Evolutionary conservation across 2,797 vertebrate genomes (phyloP), one percentile per base, ranked within the genome.

Genomic region (Cossypha heuglini): DNA sequence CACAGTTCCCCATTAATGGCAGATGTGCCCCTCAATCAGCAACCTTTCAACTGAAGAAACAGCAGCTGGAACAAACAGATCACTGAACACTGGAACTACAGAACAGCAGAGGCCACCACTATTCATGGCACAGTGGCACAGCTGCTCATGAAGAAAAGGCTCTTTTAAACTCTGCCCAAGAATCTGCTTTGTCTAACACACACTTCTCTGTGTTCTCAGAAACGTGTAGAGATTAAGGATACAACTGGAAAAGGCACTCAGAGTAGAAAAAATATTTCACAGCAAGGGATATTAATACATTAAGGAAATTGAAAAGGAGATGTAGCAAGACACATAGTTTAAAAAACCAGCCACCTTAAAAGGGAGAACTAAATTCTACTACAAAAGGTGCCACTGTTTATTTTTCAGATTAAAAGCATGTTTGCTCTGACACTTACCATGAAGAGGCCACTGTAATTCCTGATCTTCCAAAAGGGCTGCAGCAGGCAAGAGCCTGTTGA

Each of bases 371-470:
- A 71, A 90, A 77, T 75, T 75, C 16, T 26, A 26, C 42, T 42
- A 42, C 11, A 52, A 52, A 28, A 86, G 12, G 10, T n/a, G 40
- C 16, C 66, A 54, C 13, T 68, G 33, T 45, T 58, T 71, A 43
- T n/a, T 72, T 52, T 67, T 68, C 33, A 48, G 61, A 71, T 24
- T 52, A 52, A 28, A 61, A 63, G 13, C 3, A 6, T 5, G 17
- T 31, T 38, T 48, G 12, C 29, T 71, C 57, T 18, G 37, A 42
- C 42, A 72, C 98, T 97, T 96, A 99, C 99, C 99, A 80, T 99
- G 99, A 80, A 99, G 98, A 73, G 99, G 99, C 99, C 99, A 99
- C 97, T 99, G 99, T 93, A 99, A 97, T 96, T 99, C 99, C 94
- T 99, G 99, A 96, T 99, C 99, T 97, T 99, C 99, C 96, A 99